A percentile compares a stretch with the other conserved stretches of the same genome.
Conservation (phyloP, 2,797 vertebrate genomes). For the Cynodonichthys magdalenae region DNA sequence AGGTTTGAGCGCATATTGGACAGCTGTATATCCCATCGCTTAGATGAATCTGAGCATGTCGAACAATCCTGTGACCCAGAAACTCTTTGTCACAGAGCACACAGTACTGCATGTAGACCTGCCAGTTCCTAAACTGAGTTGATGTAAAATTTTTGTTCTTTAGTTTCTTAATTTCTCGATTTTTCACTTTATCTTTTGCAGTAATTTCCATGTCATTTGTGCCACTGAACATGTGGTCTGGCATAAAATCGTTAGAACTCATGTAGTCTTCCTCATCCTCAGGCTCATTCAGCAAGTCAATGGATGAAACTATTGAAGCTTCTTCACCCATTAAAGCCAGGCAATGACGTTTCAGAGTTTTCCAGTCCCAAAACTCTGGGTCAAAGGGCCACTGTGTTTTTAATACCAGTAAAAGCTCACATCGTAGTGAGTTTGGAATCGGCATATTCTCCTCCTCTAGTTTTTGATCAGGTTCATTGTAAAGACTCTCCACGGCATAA, state of each 20-base stretch:
- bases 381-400: slow-evolving; percentile 99
- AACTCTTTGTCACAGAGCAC: slow-evolving; percentile 98
- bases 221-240: slow-evolving; percentile 81
- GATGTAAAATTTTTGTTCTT: slow-evolving; percentile 94
- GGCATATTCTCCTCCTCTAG: slow-evolving; percentile 93
- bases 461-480: slow-evolving; percentile 98
- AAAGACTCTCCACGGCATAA: slow-evolving; percentile 95
- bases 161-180: slow-evolving; percentile 91
- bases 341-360: slow-evolving; percentile 95
- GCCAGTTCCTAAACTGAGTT: slow-evolving; percentile 95
- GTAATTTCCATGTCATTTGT: slow-evolving; percentile 84
- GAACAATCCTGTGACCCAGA: slow-evolving; percentile 94
- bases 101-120: slow-evolving; percentile 99
- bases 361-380: slow-evolving; percentile 99
- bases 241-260: slow-evolving; percentile 72
- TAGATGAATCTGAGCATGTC: slow-evolving; percentile 95
- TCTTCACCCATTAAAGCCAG: slow-evolving; percentile 96
- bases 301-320: slow-evolving; percentile 96
- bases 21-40: slow-evolving; percentile 91
- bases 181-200: slow-evolving; percentile 88
- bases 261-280: slow-evolving; percentile 85
- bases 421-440: slow-evolving; percentile 95
- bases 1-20: slow-evolving; percentile 94
- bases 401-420: slow-evolving; percentile 94
- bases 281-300: slow-evolving; percentile 93